Base-by-base conservation (phyloP, 2,888 invertebrate species). In the Coenonympha glycerion region DNA sequence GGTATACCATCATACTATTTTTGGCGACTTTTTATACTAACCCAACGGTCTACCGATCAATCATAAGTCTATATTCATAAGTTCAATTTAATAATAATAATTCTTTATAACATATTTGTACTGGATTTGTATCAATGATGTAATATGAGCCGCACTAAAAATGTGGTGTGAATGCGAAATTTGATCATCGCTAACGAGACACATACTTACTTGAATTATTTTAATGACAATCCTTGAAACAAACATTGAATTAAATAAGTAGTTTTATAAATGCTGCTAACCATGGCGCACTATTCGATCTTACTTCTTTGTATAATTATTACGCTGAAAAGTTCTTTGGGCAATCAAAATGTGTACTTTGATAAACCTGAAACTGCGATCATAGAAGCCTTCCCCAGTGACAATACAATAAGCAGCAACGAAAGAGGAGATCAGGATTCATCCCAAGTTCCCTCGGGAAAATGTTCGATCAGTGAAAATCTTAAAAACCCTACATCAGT, bases 281-380 rank as follows among this genome's bases (percentile, higher is more conserved):
- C 18, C 47, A 55, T 49, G 55, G 28, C 28, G 28, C 49, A 47
- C n/a, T 34, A 31, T 33, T 31, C 34, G 9, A 4, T 51, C 30
- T 5, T 33, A 42, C 15, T 42, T 41, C 11, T 47, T 11, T 31
- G n/a, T 31, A 34, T 47, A 22, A 9, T 52, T 18, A 3, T 39
- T 34, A 3, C 26, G 21, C 9, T 37, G 8, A 13, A 24, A 13
- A 30, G 13, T 33, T 33, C 41, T 9, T 42, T 33, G 6, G 31
- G 30, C 8, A 22, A 30, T 26, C 11, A 36, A 19, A 11, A 18
- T 5, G 21, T 34, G 16, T 34, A 22, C 15, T n/a, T 39, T 3
- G 36, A 19, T 6, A 47, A 26, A 4, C 55, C 52, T 24, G 37
- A 28, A 26, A 55, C 55, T 11, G 6, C 18, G 3, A 49, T 55